Percentiles rank a stretch among this genome's conserved stretches.
Conservation (phyloP, 1,140 invertebrate species). For the Dendrolimus kikuchii region DNA sequence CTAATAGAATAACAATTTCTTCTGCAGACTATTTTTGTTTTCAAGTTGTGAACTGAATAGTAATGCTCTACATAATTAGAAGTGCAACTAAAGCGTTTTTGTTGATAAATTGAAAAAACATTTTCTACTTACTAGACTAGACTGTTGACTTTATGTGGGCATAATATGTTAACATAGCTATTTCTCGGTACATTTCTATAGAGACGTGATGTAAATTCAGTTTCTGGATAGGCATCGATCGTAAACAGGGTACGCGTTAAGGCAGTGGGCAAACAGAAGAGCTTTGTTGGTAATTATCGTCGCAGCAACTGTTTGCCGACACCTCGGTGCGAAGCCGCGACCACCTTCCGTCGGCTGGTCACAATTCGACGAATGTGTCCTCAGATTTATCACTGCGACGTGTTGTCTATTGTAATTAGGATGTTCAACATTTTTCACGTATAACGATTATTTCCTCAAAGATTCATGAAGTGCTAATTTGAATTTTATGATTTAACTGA, state of each 20-base stretch:
- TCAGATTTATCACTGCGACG: conserved; percentile 26
- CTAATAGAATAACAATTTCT: no score
- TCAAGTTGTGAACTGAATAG: no score
- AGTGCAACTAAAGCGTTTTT: no score
- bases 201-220: conserved; percentile 15
- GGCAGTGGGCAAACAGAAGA: conserved; percentile 39
- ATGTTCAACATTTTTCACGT: conserved; percentile 25
- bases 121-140: no score
- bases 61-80: no score
- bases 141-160: no score
- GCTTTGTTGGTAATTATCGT: conserved; percentile 63
- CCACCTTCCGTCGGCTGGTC: conserved; percentile 50
- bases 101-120: no score
- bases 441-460: conserved; percentile 1
- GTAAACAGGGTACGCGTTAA: conserved; percentile 32
- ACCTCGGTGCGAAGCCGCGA: conserved; percentile 63
- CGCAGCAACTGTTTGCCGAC: conserved; percentile 57
- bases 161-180: conserved; percentile 11
- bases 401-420: conserved; percentile 35
- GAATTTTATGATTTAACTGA: conserved; percentile 5
- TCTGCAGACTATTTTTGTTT: no score
- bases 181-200: conserved; percentile 17
- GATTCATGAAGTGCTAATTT: neutral
- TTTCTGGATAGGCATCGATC: conserved; percentile 19
- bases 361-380: conserved; percentile 56